phyloP scores from a whole-genome alignment of 53 echinoderm and acorn worm species.

The Luidia sarsii region DNA sequence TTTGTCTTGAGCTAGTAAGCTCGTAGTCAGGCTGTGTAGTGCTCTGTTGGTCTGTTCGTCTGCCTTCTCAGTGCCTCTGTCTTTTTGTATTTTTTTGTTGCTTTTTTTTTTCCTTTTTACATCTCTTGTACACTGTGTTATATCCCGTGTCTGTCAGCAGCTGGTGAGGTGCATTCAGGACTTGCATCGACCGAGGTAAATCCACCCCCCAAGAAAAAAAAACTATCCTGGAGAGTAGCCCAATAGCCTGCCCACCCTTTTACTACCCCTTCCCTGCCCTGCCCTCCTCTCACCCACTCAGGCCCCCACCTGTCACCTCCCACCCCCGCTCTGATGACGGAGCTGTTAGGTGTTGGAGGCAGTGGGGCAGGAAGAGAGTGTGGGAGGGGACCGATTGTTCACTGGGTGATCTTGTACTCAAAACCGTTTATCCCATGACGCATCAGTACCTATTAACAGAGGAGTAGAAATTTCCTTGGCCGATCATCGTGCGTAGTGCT shows the following conservation, averaged over 20 bases:
- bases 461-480: too few species aligned
- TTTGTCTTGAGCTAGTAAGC: too few species aligned
- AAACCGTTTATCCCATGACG: too few species aligned
- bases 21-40: too few species aligned
- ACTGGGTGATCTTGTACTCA: too few species aligned
- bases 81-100: not conserved
- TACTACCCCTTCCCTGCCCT: not conserved
- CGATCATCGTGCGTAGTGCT: too few species aligned
- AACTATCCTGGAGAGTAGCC: slow-evolving; percentile 17
- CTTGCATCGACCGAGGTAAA: slow-evolving; percentile 23
- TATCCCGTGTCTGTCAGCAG: slow-evolving; percentile 49
- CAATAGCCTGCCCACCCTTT: not conserved
- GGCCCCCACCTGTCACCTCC: not conserved
- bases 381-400: too few species aligned
- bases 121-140: slow-evolving; percentile 14
- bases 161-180: slow-evolving; percentile 39
- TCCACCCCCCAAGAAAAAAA: too few species aligned
- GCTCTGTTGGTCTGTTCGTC: not conserved
- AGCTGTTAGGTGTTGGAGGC: too few species aligned
- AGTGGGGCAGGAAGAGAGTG: too few species aligned
- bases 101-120: not conserved
- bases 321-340: too few species aligned
- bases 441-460: too few species aligned
- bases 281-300: not conserved
- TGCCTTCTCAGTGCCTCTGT: not conserved